phyloP scores from a whole-genome alignment of 2,888 invertebrate species.

The Heliconius erato region DNA sequence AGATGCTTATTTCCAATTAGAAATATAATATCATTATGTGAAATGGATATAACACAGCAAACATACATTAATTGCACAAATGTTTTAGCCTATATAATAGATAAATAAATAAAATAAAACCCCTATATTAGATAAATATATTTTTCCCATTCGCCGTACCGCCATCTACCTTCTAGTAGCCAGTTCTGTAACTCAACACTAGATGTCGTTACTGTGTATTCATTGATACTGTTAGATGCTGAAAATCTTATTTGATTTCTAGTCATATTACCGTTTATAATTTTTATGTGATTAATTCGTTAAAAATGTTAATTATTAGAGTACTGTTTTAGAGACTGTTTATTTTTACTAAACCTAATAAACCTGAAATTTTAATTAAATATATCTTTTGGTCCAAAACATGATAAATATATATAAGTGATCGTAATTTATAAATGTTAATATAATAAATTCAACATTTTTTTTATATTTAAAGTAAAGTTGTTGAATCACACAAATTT shows the following conservation, averaged over 20 bases:
- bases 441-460: too few species aligned
- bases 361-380: not conserved
- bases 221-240: not conserved
- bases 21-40: not conserved
- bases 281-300: not conserved
- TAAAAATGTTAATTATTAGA: too few species aligned
- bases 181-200: conserved; percentile 31
- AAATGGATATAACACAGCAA: not conserved
- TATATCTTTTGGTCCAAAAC: not conserved
- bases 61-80: not conserved
- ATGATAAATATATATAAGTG: not conserved
- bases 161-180: conserved; percentile 53
- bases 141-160: not conserved
- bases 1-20: not conserved
- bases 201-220: conserved; percentile 42
- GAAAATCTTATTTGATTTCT: conserved; percentile 4
- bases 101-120: too few species aligned
- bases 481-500: not conserved
- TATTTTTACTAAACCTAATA: not conserved
- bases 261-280: not conserved
- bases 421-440: not conserved
- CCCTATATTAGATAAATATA: not conserved
- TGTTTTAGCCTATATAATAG: not conserved
- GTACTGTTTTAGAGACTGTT: not conserved
- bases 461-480: not conserved